These are phyloP conservation scores for Nemotelus nigrinus DNA, from an alignment of 2,888 invertebrate genomes.

Conservation along the genomic window DNA sequence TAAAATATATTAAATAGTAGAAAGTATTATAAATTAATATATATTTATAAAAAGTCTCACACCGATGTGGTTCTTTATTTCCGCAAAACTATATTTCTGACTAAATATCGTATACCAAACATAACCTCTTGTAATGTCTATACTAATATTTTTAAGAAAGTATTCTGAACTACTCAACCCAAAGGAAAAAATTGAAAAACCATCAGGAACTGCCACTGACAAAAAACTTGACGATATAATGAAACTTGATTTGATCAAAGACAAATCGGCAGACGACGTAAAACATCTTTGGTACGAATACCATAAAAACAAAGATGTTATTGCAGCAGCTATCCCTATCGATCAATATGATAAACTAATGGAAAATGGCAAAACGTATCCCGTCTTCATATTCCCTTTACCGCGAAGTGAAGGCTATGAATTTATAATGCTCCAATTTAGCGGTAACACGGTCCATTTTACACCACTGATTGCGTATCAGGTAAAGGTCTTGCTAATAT, in stretches of 20 bases:
- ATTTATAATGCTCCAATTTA: conserved; percentile 82
- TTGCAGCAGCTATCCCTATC: conserved; percentile 77
- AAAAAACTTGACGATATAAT: conserved; percentile 75
- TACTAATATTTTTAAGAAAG: conserved; percentile 63
- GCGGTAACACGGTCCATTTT: conserved; percentile 79
- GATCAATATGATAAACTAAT: conserved; percentile 71
- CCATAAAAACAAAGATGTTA: conserved; percentile 79
- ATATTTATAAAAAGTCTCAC: no score
- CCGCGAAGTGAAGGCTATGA: conserved; percentile 87
- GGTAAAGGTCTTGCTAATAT: conserved; percentile 61
- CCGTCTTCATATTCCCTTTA: conserved; percentile 81
- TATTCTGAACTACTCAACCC: conserved; percentile 75
- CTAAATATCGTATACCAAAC: no score
- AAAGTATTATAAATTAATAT: no score
- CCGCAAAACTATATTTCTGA: no score
- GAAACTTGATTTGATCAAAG: conserved; percentile 78
- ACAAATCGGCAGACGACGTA: conserved; percentile 78
- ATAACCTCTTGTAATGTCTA: not conserved
- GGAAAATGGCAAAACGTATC: conserved; percentile 69
- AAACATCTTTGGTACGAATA: conserved; percentile 82
- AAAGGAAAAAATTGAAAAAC: conserved; percentile 65
- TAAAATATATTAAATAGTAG: no score
- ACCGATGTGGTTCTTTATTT: no score
- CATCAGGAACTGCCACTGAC: conserved; percentile 63
- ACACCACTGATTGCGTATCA: conserved; percentile 87